Base-by-base conservation (phyloP, 2,797 vertebrate species). In the Toxotes lorentzi region DNA sequence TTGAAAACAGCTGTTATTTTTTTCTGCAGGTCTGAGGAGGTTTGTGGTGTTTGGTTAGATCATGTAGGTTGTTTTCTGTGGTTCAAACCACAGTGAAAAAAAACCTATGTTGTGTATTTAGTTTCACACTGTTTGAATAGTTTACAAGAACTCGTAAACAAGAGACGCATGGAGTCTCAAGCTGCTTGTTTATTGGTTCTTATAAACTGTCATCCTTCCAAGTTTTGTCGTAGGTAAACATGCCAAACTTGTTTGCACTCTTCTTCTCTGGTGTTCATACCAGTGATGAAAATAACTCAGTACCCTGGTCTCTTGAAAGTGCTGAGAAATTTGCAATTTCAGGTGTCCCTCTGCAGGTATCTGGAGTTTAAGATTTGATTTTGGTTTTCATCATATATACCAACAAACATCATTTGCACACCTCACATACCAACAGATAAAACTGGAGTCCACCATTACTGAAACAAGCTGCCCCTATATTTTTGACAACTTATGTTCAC, bases 1-100 rank as follows among this genome's bases (percentile, higher is more conserved):
- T 41, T 66, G 43, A 64, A 60, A 58, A n/a, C 24, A 41, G 21
- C 23, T n/a, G 43, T 56, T 57, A 38, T 61, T 73, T 21, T 35
- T 65, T 27, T 43, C 70, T 19, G 17, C 14, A 23, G 12, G 43
- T 51, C 23, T 7, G 50, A 41, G 24, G 27, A 30, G n/a, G 24
- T 30, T 50, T 41, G 63, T 17, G n/a, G 38, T 32, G 57, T 30
- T 64, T 0, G 21, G 4, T 19, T 45, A 3, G 9, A 56, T 43
- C 27, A 27, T 63, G 45, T n/a, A n/a, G 47, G 64, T 14, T 23
- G 21, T 30, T 41, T 41, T 41, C 13, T 9, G 3, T 13, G 40
- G 12, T 13, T 47, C 2, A 1, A 50, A 23, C 75, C 5, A 5
- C 63, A 19, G 21, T 3, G 12, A 2, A 16, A 3, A 1, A 27